Evolutionary conservation across 2,888 invertebrate genomes (phyloP), one percentile per base, ranked within the genome.

Genomic region (Limnephilus marmoratus): DNA sequence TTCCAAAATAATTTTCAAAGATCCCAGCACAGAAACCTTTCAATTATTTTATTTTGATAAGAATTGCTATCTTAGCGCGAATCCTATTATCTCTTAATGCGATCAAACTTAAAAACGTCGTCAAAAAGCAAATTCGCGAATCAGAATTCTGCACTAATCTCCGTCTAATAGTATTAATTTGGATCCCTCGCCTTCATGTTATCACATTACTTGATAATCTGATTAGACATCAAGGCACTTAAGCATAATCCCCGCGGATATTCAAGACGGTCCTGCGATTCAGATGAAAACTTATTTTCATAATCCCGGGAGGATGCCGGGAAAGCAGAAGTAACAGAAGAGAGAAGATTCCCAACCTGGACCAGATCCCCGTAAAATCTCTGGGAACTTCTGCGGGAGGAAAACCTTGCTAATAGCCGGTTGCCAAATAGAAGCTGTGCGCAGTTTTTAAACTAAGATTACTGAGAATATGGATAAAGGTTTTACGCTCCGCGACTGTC

Each of bases 241-340:
- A 31, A 24, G 37, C 11, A 80, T 80, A 89, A 89, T 89, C 89
- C 41, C 41, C 80, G 41, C 34, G 81, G 81, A 89, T 81, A 87
- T 87, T 87, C 87, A 53, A 53, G 87, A 82, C 31, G 90, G 90
- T 90, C 90, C 85, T 53, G 45, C 83, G 68, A 91, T 87, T 81
- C 92, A 92, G 92, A 90, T 85, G 93, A 93, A 93, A 92, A 93
- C 92, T 93, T 93, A 93, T 93, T 93, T 93, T 92, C 89, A 92
- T 93, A 93, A 93, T 93, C 93, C 91, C 83, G 2, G n/a, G 81
- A 53, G 81, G 89, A 81, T 41, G 45, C 53, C 68, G 81, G 45
- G 41, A 13, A 87, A n/a, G 87, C 53, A 53, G 31, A 53, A 53
- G 87, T 29, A 29, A 18, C 34, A 29, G 34, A 31, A 87, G 87